A percentile compares a stretch with the other conserved stretches of the same genome.
phyloP scores from a whole-genome alignment of 2,888 invertebrate species.

The Diarsia dahlii region DNA sequence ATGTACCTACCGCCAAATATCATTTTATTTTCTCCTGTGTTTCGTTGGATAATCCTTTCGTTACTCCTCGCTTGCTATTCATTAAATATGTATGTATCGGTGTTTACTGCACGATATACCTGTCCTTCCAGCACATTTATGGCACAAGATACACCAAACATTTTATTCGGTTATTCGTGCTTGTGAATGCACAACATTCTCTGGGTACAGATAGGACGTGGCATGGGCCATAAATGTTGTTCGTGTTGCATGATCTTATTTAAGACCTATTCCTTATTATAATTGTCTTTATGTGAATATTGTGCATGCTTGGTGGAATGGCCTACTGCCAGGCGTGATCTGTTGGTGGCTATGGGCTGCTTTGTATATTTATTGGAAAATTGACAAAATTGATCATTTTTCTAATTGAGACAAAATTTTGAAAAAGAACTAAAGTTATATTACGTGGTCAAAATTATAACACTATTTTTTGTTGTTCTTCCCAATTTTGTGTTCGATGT shows the following conservation, averaged over 20 bases:
- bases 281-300: slow-evolving; percentile 83
- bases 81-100: slow-evolving; percentile 83
- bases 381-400: slow-evolving; percentile 65
- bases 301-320: slow-evolving; percentile 89
- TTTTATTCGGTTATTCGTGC: slow-evolving; percentile 86
- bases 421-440: slow-evolving; percentile 38
- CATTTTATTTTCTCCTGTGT: slow-evolving; percentile 80
- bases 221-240: slow-evolving; percentile 90
- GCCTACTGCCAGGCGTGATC: slow-evolving; percentile 85
- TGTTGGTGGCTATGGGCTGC: slow-evolving; percentile 86
- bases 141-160: slow-evolving; percentile 85
- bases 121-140: slow-evolving; percentile 87
- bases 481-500: slow-evolving; percentile 27
- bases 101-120: slow-evolving; percentile 89
- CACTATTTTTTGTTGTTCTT: slow-evolving; percentile 52
- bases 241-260: slow-evolving; percentile 89
- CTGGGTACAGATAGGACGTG: slow-evolving; percentile 83
- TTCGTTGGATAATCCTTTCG: slow-evolving; percentile 81
- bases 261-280: slow-evolving; percentile 80
- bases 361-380: slow-evolving; percentile 80
- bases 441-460: slow-evolving; percentile 58
- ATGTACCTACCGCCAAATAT: slow-evolving; percentile 82
- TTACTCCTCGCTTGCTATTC: slow-evolving; percentile 87
- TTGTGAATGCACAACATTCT: slow-evolving; percentile 87
- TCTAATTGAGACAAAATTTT: slow-evolving; percentile 54